Conservation (phyloP, 2,797 vertebrate genomes). For the Kryptolebias ocellatus region DNA sequence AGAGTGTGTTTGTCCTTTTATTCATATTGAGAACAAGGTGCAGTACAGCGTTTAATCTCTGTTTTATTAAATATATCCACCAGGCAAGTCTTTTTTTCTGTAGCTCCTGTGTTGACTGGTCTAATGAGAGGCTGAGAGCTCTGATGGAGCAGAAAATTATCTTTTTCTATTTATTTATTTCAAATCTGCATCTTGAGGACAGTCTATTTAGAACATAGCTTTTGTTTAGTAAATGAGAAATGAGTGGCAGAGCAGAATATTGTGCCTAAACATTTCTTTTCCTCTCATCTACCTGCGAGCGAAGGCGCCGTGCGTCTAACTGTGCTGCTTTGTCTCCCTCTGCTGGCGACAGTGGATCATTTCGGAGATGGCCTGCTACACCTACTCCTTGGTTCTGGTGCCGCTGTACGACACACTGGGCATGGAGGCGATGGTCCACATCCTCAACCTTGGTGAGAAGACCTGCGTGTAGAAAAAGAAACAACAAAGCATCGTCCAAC, state of each 20-base stretch:
- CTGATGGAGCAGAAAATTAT: constrained; percentile 22
- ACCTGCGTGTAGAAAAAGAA: background rate
- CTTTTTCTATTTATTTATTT: constrained; percentile 10
- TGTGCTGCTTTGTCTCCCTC: constrained; percentile 76
- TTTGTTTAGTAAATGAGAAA: constrained; percentile 36
- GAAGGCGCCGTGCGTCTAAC: constrained; percentile 10
- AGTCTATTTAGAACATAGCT: constrained; percentile 1
- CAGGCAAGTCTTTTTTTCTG: constrained; percentile 6
- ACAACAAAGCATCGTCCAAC: no score
- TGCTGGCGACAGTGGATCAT: constrained; percentile 84
- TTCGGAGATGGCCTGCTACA: constrained; percentile 84
- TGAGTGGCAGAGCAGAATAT: background rate
- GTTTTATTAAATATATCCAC: constrained; percentile 30
- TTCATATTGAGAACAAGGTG: constrained; percentile 23
- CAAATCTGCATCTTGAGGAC: background rate
- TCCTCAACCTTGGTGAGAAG: constrained; percentile 81
- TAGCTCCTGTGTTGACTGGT: constrained; percentile 4
- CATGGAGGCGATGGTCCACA: constrained; percentile 83
- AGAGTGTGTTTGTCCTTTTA: constrained; percentile 17
- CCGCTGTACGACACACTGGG: constrained; percentile 85
- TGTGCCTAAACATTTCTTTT: background rate
- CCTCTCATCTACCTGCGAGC: no score
- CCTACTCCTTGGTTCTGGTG: constrained; percentile 84
- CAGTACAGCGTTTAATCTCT: constrained; percentile 28
- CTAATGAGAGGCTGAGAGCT: constrained; percentile 14